These are phyloP conservation scores for Schizothorax lantsangensis DNA, from an alignment of 2,797 vertebrate genomes.

Conservation along the genomic window DNA sequence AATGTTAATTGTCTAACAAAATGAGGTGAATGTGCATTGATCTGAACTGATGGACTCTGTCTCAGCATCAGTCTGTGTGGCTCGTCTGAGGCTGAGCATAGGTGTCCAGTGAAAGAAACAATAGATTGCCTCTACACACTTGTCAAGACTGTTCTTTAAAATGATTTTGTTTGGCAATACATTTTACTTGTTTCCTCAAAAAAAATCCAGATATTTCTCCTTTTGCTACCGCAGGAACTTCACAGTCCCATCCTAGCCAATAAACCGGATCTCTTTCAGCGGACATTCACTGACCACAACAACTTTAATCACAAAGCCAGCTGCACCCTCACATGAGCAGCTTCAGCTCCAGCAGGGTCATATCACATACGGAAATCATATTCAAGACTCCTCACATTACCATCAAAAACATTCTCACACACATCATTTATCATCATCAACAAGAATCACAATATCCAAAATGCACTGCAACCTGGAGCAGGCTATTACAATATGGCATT, in stretches of 20 bases:
- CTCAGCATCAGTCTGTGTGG: slow-evolving; percentile 14
- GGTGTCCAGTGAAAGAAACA: slow-evolving; percentile 5
- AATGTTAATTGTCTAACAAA: neutral
- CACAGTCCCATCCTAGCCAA: slow-evolving; percentile 35
- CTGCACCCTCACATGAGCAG: slow-evolving; percentile 36
- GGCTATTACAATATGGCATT: slow-evolving; percentile 16
- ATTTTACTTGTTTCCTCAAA: neutral
- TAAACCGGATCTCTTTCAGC: slow-evolving; percentile 53
- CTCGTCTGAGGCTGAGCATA: neutral
- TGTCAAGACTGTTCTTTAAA: slow-evolving; percentile 7
- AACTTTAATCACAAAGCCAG: slow-evolving; percentile 60
- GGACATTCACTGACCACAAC: slow-evolving; percentile 49
- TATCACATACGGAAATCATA: slow-evolving; percentile 50
- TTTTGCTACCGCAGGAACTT: slow-evolving; percentile 20
- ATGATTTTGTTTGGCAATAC: slow-evolving; percentile 24
- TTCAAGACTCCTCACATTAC: slow-evolving; percentile 34
- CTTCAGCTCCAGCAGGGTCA: slow-evolving; percentile 21
- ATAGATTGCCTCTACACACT: neutral
- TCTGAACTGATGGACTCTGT: neutral
- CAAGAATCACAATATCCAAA: slow-evolving; percentile 18
- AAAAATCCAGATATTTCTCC: slow-evolving; percentile 30
- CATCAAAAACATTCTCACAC: slow-evolving; percentile 16
- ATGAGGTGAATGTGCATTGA: neutral
- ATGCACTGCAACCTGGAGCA: slow-evolving; percentile 36
- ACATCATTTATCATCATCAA: slow-evolving; percentile 55